Evolutionary conservation across 2,888 invertebrate species (phyloP), one percentile per base, ranked within the genome.

Genomic region (Phalangium opilio): DNA sequence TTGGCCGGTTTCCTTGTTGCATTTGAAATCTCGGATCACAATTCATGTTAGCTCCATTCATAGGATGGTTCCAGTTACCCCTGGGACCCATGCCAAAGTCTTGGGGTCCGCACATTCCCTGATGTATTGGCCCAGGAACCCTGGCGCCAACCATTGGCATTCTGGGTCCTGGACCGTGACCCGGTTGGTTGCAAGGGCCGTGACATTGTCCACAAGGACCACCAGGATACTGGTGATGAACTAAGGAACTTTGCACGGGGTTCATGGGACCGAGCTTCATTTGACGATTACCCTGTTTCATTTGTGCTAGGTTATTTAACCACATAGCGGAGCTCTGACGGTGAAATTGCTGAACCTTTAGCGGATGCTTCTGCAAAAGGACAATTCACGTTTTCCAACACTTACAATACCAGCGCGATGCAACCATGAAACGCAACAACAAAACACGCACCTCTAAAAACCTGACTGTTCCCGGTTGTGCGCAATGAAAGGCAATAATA

Each of bases 401-500:
- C 18, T 21, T 34, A 11, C 21, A 19, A 21, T 18, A 15, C 14
- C n/a, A 17, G 33, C 33, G 17, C 17, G 34, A 12, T 38, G 11
- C 34, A 34, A 34, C 17, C 14, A 36, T 15, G 7, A 2, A 36
- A 14, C 34, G n/a, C 11, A 34, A 34, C 10, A 36, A 36, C 1
- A 36, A n/a, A 8, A 10, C 43, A 57, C 61, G 57, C 66, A 83
- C 83, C 76, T 93, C 91, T 45, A 95, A 72, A 70, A 87, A 89
- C 63, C 86, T 85, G 70, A 90, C 91, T 43, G 93, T 95, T 56
- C 82, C 82, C 2, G 91, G 90, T 66, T 93, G 90, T 21, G 90
- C 84, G 72, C 89, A 87, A 64, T 95, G 95, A 68, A 83, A 95
- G 27, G 86, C 83, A 58, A 93, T 86, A 59, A 95, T 91, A 44